Evolutionary conservation across 2,888 invertebrate species (phyloP).

Genomic region (Allophyes oxyacanthae): DNA sequence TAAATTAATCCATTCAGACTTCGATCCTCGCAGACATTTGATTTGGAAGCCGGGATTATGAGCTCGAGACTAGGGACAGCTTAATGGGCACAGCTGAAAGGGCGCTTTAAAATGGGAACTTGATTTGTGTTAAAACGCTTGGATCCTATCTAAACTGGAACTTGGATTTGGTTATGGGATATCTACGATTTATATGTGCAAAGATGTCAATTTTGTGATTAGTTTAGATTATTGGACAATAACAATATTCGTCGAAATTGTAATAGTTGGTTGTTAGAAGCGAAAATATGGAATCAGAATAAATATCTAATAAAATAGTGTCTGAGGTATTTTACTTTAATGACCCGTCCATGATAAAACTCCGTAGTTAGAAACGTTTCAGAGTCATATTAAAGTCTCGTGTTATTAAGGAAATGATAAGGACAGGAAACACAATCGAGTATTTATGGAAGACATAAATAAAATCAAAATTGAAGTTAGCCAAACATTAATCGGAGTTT

Average conservation of each 20-base stretch:
- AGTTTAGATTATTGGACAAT: too few relatives aligned
- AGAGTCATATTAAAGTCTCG: too few relatives aligned
- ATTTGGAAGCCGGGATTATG: slow-evolving; percentile 49
- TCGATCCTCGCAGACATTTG: slow-evolving; percentile 51
- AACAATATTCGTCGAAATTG: too few relatives aligned
- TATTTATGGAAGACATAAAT: not conserved
- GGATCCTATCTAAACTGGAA: not conserved
- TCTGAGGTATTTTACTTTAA: too few relatives aligned
- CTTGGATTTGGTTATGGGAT: slow-evolving; percentile 9
- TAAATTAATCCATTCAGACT: slow-evolving; percentile 54
- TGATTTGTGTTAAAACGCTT: slow-evolving; percentile 17
- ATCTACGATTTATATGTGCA: not conserved
- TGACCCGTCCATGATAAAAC: too few relatives aligned
- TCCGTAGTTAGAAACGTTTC: too few relatives aligned
- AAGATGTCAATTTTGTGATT: not conserved
- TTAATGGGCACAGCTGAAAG: slow-evolving; percentile 38
- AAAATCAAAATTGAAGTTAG: not conserved
- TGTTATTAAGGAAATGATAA: not conserved
- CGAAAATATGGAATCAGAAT: too few relatives aligned
- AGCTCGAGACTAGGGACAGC: slow-evolving; percentile 28
- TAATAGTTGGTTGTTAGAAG: too few relatives aligned
- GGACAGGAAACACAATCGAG: not conserved
- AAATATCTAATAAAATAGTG: too few relatives aligned
- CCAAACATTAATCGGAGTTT: slow-evolving; percentile 7
- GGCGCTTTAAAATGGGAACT: slow-evolving; percentile 27